A percentile compares a stretch with the other conserved stretches of the same genome.
Conservation (phyloP, 2,888 invertebrate genomes). For the Tipula vernalis region DNA sequence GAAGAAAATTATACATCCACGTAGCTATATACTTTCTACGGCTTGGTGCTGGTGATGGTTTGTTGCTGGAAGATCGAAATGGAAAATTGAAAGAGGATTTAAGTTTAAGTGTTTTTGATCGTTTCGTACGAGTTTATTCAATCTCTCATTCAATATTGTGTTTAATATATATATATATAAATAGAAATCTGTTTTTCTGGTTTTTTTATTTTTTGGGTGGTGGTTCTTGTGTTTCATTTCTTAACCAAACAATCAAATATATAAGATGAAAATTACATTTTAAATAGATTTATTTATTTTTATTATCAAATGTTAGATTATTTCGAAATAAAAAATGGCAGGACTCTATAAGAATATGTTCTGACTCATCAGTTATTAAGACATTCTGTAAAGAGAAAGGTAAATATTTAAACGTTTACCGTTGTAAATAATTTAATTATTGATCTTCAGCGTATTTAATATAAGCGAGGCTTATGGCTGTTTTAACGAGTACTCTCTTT, state of each 20-base stretch:
- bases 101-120: conserved; percentile 4
- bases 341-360: no score
- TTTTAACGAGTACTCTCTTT: no score
- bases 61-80: neutral
- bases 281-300: neutral
- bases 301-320: neutral
- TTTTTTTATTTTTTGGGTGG: neutral
- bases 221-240: neutral
- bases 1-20: neutral
- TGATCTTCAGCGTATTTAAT: no score
- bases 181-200: neutral
- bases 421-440: no score
- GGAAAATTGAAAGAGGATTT: conserved; percentile 4
- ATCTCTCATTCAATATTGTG: neutral
- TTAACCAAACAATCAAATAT: neutral
- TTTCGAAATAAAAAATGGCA: no score
- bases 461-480: no score
- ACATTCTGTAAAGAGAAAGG: no score
- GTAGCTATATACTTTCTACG: neutral
- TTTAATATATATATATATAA: neutral
- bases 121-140: neutral
- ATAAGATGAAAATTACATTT: neutral
- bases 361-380: no score
- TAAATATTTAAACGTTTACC: no score
- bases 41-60: neutral